phyloP scores from a whole-genome alignment of 2,113 vertebrate genomes.

The Ageneiosus marmoratus region DNA sequence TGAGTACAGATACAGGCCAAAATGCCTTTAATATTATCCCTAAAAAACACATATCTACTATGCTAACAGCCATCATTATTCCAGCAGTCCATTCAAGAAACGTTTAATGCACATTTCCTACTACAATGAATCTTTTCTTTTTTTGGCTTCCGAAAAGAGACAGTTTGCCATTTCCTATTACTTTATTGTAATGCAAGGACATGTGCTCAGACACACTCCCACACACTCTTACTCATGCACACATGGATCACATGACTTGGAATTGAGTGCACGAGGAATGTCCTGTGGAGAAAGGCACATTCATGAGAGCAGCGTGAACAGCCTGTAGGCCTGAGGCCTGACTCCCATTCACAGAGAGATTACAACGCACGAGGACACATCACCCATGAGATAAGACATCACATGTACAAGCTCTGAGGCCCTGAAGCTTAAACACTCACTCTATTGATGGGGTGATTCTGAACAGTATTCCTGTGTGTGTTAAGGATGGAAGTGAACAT shows the following conservation, averaged over 20 bases:
- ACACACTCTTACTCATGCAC: slow-evolving; percentile 10
- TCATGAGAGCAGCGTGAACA: slow-evolving; percentile 16
- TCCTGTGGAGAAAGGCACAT: slow-evolving; percentile 22
- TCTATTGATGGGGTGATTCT: neutral
- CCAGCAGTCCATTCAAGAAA: neutral
- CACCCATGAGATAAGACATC: neutral
- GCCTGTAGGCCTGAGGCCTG: slow-evolving; percentile 1
- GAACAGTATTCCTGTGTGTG: neutral
- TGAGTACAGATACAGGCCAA: neutral
- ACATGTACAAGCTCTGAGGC: slow-evolving; percentile 3
- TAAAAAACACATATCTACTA: neutral
- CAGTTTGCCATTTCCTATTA: neutral
- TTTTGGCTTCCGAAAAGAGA: neutral
- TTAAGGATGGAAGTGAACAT: neutral
- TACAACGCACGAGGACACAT: neutral
- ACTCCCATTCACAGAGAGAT: neutral
- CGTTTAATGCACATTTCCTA: neutral
- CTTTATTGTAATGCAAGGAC: slow-evolving; percentile 5
- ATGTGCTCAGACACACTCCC: slow-evolving; percentile 7
- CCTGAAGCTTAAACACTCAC: neutral
- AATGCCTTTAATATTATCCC: neutral
- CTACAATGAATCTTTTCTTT: neutral
- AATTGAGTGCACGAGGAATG: slow-evolving; percentile 1
- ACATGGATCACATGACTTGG: slow-evolving; percentile 31
- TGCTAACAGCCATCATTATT: neutral